Evolutionary conservation across 1,140 invertebrate genomes (phyloP), one percentile per base, ranked within the genome.

Genomic region (Zaprionus ornatus): DNA sequence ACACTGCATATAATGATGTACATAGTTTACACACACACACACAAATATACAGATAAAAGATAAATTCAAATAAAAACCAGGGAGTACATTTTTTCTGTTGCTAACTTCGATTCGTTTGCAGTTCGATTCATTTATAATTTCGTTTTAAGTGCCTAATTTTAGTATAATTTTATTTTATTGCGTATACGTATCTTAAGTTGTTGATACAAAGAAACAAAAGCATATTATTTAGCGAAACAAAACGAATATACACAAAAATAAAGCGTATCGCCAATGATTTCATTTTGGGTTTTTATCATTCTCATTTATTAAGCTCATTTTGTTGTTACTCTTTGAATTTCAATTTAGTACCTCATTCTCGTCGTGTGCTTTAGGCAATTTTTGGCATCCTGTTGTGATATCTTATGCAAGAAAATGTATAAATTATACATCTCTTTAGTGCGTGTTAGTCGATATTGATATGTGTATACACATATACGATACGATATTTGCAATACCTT

Each of bases 171-270:
- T 84, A 63, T 78, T 80, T 87, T 84, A 81, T 78, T 60, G 59
- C 32, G 32, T 75, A 79, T 79, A 76, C 68, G 50, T 90, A 87
- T 78, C 62, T 54, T 88, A 90, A 88, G 85, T 90, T 88, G 84
- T 88, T 88, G 84, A 85, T 84, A 88, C 84, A 88, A 88, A 88
- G 78, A 84, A 90, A 76, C 74, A 88, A 80, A 87, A 80, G 67
- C 65, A 84, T 61, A 77, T 83, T 75, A 84, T 82, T 81, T 81
- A 88, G 77, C 67, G 54, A 77, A 61, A 57, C 25, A 62, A 62
- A 54, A 69, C 29, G 65, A 76, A 80, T 80, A 80, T 81, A 52
- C 40, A 45, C n/a, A 32, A 72, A 76, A 76, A 77, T 77, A 88
- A 88, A 88, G 84, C 85, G 80, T 79, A 84, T 90, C 85, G 85